These are phyloP conservation scores for Mellilla xanthometata DNA, from an alignment of 2,888 invertebrate species.

Conservation along the genomic window DNA sequence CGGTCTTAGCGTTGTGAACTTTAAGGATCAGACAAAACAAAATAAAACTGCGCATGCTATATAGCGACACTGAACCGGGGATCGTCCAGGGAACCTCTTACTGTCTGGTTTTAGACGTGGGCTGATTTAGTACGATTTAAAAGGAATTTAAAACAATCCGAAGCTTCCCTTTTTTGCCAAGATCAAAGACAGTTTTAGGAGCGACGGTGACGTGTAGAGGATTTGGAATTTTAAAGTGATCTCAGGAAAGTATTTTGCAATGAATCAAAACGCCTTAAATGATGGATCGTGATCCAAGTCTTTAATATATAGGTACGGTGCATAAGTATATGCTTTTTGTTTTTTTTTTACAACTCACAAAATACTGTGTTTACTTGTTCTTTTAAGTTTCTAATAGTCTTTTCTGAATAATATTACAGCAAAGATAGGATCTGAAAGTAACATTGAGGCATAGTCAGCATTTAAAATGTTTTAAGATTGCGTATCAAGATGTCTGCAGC, in stretches of 20 bases:
- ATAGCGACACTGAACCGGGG: conserved; percentile 64
- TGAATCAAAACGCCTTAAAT: too few species aligned
- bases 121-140: conserved; percentile 41
- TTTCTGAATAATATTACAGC: too few species aligned
- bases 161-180: conserved; percentile 24
- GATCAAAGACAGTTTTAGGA: conserved; percentile 26
- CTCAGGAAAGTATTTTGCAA: not conserved
- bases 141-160: conserved; percentile 29
- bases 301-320: too few species aligned
- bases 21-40: conserved; percentile 74
- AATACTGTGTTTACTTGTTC: too few species aligned
- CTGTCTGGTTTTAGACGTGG: conserved; percentile 51
- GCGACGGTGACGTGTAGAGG: conserved; percentile 11
- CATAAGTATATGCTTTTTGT: too few species aligned
- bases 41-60: conserved; percentile 61
- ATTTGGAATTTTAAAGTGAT: conserved; percentile 13
- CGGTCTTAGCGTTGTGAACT: conserved; percentile 81
- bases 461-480: conserved; percentile 16
- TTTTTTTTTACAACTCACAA: too few species aligned
- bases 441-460: conserved; percentile 1
- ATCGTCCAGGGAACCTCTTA: conserved; percentile 50
- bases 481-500: conserved; percentile 25
- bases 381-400: too few species aligned
- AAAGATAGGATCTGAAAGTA: not conserved
- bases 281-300: too few species aligned